phyloP scores from a whole-genome alignment of 2,113 vertebrate species.

The Hyla sarda region DNA sequence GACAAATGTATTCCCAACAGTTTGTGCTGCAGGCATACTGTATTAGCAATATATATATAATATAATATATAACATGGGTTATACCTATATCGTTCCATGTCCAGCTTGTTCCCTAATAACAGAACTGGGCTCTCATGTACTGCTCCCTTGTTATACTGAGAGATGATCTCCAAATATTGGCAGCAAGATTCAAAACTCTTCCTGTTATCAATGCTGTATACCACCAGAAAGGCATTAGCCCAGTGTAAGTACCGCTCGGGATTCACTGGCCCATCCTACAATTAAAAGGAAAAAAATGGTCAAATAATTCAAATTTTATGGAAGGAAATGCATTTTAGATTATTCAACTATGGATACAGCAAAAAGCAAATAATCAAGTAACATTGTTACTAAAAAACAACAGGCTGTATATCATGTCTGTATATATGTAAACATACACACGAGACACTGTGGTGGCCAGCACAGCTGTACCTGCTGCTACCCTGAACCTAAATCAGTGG shows the following conservation, averaged over 20 bases:
- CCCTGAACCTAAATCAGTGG: no score
- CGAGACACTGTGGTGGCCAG: no score
- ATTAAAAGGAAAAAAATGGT: not conserved
- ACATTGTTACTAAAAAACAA: not conserved
- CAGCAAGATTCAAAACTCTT: constrained; percentile 82
- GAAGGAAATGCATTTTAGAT: not conserved
- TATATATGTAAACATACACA: no score
- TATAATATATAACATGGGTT: no score
- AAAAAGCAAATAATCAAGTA: not conserved
- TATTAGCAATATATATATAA: no score
- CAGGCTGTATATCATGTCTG: no score
- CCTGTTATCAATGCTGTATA: constrained; percentile 85
- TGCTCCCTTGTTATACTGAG: constrained; percentile 72
- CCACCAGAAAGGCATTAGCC: constrained; percentile 85
- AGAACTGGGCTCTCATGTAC: constrained; percentile 75
- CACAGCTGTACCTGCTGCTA: no score
- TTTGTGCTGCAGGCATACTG: not conserved
- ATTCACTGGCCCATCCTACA: constrained; percentile 82
- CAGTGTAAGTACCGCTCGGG: constrained; percentile 86
- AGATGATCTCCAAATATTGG: constrained; percentile 80
- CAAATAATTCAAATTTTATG: not conserved
- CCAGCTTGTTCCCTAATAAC: constrained; percentile 90
- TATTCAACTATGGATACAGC: not conserved
- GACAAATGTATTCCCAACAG: not conserved
- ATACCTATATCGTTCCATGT: constrained; percentile 92